Evolutionary conservation across 2,888 invertebrate genomes (phyloP).

Genomic region (Apamea anceps): DNA sequence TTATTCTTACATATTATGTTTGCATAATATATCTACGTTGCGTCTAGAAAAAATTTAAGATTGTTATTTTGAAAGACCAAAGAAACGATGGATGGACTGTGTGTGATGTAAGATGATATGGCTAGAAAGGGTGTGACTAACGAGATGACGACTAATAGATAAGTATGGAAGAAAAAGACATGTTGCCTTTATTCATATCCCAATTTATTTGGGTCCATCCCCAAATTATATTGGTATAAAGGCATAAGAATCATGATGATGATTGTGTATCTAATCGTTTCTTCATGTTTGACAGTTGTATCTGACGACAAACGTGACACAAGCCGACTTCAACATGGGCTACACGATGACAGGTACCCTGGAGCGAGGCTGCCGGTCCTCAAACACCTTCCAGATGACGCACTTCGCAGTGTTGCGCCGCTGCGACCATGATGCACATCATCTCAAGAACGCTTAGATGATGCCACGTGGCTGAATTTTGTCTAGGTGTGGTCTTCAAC

Average conservation of each 20-base stretch:
- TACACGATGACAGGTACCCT: conserved; percentile 97
- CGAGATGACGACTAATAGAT: background rate
- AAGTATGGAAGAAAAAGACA: background rate
- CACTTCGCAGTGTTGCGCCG: conserved; percentile 96
- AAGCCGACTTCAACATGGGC: conserved; percentile 97
- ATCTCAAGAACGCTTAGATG: conserved; percentile 82
- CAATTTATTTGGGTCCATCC: too few species aligned
- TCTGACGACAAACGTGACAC: conserved; percentile 95
- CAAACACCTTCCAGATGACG: conserved; percentile 95
- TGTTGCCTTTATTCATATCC: background rate
- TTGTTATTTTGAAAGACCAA: background rate
- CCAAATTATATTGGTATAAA: background rate
- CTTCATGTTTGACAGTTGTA: conserved; percentile 76
- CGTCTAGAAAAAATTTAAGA: background rate
- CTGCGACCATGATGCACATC: conserved; percentile 92
- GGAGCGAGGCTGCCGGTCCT: conserved; percentile 94
- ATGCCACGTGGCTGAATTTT: background rate
- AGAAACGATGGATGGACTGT: background rate
- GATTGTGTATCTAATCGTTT: background rate
- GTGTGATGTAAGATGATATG: background rate
- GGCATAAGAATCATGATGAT: background rate
- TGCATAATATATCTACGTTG: too few species aligned
- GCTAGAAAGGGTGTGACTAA: background rate
- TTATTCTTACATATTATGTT: background rate
- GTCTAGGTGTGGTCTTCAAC: conserved; percentile 6